These are phyloP conservation scores for Trematocara unimaculatum DNA, from an alignment of 2,113 vertebrate genomes.

Conservation along the genomic window DNA sequence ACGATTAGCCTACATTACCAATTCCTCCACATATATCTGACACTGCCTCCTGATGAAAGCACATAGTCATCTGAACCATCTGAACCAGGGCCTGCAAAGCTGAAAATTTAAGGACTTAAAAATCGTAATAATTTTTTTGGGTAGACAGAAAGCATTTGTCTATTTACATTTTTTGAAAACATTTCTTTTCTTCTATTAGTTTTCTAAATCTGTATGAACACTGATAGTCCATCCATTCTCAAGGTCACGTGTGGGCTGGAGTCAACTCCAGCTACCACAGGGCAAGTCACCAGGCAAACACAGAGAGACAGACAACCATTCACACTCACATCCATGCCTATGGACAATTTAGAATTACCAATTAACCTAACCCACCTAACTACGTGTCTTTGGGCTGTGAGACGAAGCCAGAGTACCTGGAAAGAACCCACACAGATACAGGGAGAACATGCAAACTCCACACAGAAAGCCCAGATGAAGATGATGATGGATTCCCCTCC, in stretches of 20 bases:
- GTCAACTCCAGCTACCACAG: neutral
- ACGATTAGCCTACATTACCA: neutral
- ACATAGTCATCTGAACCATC: neutral
- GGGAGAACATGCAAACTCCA: neutral
- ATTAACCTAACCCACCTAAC: neutral
- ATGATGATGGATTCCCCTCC: neutral
- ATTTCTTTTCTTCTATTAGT: neutral
- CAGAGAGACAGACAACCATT: neutral
- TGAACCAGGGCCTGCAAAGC: neutral
- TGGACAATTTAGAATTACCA: neutral
- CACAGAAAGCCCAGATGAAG: neutral
- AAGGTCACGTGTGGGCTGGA: neutral
- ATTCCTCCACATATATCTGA: neutral
- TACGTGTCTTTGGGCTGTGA: neutral
- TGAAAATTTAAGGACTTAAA: neutral
- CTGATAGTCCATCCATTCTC: neutral
- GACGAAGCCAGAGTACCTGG: neutral
- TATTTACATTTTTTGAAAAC: neutral
- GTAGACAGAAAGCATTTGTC: neutral
- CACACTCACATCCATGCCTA: neutral
- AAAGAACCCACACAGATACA: neutral
- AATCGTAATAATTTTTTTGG: neutral
- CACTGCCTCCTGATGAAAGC: neutral
- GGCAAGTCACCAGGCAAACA: neutral
- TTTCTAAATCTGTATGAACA: neutral